phyloP scores from a whole-genome alignment of 2,797 vertebrate species.

The Pteropus rufus region DNA sequence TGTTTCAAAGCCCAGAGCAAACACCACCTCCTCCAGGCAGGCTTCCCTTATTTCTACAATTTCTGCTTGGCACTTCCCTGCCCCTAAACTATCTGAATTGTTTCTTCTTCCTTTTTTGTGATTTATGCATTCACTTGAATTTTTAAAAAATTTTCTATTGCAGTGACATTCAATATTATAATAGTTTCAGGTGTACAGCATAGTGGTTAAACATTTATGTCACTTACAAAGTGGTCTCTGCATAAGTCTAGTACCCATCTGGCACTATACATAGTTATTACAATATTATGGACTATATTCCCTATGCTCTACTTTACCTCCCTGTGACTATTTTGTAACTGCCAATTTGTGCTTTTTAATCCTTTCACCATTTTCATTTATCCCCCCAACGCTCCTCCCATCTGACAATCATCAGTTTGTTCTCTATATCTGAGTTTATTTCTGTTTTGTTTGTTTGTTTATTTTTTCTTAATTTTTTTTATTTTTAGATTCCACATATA shows the following conservation, averaged over 20 bases:
- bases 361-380: too few relatives aligned
- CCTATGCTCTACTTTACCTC: not conserved
- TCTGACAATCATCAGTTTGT: not conserved
- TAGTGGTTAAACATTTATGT: not conserved
- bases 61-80: not conserved
- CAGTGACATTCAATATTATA: not conserved
- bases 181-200: not conserved
- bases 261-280: not conserved
- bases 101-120: too few relatives aligned
- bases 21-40: not conserved
- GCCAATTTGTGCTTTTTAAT: too few relatives aligned
- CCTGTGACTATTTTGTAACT: not conserved
- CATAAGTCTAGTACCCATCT: not conserved
- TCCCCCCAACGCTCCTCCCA: not conserved
- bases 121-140: not conserved
- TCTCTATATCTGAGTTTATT: not conserved
- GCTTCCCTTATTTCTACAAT: not conserved
- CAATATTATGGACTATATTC: not conserved
- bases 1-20: not conserved
- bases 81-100: not conserved
- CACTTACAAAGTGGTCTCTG: not conserved
- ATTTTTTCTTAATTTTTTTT: not conserved
- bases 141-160: not conserved
- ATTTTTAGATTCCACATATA: not conserved
- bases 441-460: not conserved